Evolutionary conservation across 2,888 invertebrate genomes (phyloP).

Genomic region (Lepidocyrtoides sp.): DNA sequence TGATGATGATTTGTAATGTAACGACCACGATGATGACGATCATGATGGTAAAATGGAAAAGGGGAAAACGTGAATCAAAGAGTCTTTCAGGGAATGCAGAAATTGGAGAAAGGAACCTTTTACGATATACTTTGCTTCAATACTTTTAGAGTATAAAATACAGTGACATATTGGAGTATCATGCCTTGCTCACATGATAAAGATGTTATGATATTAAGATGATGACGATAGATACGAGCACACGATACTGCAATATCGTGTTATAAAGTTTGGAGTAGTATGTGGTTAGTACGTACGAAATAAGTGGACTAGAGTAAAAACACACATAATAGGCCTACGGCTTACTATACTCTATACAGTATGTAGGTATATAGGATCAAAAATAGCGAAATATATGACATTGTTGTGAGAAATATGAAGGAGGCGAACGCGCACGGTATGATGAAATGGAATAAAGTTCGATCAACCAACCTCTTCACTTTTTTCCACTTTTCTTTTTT

Average conservation of each 20-base stretch:
- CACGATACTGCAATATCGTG: too few species aligned
- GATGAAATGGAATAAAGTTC: background rate
- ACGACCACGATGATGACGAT: background rate
- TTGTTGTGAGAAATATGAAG: background rate
- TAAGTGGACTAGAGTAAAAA: background rate
- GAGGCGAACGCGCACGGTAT: background rate
- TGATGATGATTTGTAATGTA: slow-evolving; percentile 59
- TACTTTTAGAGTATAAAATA: too few species aligned
- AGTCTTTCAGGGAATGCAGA: background rate
- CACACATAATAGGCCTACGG: too few species aligned
- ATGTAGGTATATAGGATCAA: slow-evolving; percentile 17
- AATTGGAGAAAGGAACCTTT: too few species aligned
- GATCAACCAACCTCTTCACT: background rate
- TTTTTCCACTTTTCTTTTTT: background rate
- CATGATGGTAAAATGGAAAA: slow-evolving; percentile 13
- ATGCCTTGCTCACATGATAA: background rate
- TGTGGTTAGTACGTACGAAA: too few species aligned
- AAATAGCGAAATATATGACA: background rate
- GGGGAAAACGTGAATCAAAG: background rate
- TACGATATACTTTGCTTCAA: too few species aligned
- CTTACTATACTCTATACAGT: too few species aligned
- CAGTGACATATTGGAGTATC: too few species aligned
- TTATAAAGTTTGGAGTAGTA: slow-evolving; percentile 8
- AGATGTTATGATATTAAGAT: background rate
- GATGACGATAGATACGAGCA: background rate